Evolutionary conservation across 2,113 vertebrate genomes (phyloP).

Genomic region (Passer montanus): DNA sequence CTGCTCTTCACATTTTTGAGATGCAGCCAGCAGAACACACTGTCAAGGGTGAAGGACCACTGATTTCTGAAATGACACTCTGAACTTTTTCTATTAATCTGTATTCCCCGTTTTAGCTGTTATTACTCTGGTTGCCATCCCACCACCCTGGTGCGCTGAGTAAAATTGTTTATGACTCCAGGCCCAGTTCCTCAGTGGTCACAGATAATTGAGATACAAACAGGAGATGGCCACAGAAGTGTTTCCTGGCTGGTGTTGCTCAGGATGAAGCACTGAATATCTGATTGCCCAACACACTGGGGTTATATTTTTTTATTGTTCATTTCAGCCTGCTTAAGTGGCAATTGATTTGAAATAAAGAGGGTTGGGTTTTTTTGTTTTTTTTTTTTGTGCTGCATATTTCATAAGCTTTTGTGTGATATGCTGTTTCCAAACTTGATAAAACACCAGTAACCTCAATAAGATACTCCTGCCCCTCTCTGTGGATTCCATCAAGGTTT

Average conservation of each 20-base stretch:
- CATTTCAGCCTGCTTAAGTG: not conserved
- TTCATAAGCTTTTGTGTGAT: accelerated
- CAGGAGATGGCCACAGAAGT: not conserved
- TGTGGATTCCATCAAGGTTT: not conserved
- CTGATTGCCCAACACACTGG: not conserved
- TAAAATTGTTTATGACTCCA: not conserved
- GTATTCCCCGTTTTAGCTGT: not conserved
- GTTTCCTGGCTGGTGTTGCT: not conserved
- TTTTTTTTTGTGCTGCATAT: not conserved
- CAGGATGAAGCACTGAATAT: not conserved
- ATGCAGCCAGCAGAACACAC: not conserved
- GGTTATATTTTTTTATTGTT: not conserved
- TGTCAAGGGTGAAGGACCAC: not conserved
- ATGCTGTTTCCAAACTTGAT: not conserved
- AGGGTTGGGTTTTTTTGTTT: not conserved
- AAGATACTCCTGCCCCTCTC: not conserved
- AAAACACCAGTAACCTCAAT: not conserved
- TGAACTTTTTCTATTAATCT: not conserved
- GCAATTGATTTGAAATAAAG: not conserved
- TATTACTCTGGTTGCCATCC: not conserved
- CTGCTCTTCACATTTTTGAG: not conserved
- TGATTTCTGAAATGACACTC: not conserved
- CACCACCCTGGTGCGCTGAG: not conserved
- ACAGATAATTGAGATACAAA: not conserved
- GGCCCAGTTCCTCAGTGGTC: not conserved